These are phyloP conservation scores for Temnothorax nylanderi DNA, from an alignment of 1,140 invertebrate species.

Conservation along the genomic window DNA sequence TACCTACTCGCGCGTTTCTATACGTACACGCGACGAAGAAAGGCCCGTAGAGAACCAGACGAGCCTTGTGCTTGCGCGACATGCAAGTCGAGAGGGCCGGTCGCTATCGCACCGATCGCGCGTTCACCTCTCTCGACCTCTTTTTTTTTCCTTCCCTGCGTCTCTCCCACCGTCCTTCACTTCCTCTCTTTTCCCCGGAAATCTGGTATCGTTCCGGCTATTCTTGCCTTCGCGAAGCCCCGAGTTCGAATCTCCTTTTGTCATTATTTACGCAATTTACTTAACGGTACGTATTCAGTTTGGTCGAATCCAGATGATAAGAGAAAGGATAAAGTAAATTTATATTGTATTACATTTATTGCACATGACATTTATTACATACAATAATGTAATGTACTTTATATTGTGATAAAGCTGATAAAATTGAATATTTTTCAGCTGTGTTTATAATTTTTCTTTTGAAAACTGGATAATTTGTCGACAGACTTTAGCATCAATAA, in stretches of 20 bases:
- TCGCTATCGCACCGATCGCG: slow-evolving; percentile 41
- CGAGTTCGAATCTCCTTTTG: background rate
- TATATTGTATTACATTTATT: background rate
- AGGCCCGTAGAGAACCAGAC: slow-evolving; percentile 23
- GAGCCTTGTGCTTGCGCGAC: slow-evolving; percentile 43
- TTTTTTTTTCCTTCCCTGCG: background rate
- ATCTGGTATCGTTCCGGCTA: background rate
- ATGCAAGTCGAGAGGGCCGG: slow-evolving; percentile 17
- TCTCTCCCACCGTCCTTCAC: background rate
- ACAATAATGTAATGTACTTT: background rate
- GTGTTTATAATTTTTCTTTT: background rate
- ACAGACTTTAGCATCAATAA: too few relatives aligned
- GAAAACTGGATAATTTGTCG: background rate
- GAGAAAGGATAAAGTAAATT: background rate
- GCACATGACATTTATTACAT: background rate
- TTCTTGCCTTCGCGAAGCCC: background rate
- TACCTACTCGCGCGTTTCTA: slow-evolving; percentile 62
- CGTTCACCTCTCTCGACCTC: slow-evolving; percentile 30
- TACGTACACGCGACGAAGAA: slow-evolving; percentile 47
- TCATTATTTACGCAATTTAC: background rate
- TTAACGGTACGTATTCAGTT: background rate
- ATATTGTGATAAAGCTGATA: background rate
- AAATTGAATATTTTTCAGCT: background rate
- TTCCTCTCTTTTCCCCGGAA: slow-evolving; percentile 1
- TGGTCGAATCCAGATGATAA: background rate